phyloP scores from a whole-genome alignment of 2,113 vertebrate species.

The Dendrocopos noguchii region DNA sequence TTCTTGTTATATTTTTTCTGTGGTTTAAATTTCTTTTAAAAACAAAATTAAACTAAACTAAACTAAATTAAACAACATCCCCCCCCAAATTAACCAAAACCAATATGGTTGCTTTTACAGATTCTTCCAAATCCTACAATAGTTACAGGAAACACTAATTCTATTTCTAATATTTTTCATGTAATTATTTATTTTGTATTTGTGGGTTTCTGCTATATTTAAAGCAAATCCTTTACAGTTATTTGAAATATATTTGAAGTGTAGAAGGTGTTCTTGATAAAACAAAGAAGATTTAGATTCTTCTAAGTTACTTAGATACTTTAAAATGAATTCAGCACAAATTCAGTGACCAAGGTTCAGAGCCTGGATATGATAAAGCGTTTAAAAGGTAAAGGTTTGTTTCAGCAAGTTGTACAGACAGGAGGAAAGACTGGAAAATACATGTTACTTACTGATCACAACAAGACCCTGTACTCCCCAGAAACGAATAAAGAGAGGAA shows the following conservation, averaged over 20 bases:
- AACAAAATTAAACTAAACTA: too few relatives aligned
- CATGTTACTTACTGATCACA: background rate
- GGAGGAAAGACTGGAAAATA: background rate
- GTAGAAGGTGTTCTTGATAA: background rate
- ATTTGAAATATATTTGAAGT: background rate
- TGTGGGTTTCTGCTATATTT: background rate
- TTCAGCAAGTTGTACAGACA: background rate
- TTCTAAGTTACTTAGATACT: background rate
- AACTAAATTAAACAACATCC: too few relatives aligned
- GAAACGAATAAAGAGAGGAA: background rate
- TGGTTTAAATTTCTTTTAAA: too few relatives aligned
- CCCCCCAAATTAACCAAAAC: too few relatives aligned
- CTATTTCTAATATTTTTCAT: background rate
- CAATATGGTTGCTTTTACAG: background rate
- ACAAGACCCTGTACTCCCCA: background rate
- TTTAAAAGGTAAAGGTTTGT: rapidly evolving
- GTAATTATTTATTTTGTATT: background rate
- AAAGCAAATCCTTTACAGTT: background rate
- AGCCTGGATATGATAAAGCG: rapidly evolving
- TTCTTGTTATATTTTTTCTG: rapidly evolving
- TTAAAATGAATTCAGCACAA: background rate
- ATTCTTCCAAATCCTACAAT: background rate
- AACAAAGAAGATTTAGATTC: background rate
- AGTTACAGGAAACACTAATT: background rate
- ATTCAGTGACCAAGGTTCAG: background rate